phyloP scores from a whole-genome alignment of 2,888 invertebrate genomes.

The Synanthedon tipuliformis region DNA sequence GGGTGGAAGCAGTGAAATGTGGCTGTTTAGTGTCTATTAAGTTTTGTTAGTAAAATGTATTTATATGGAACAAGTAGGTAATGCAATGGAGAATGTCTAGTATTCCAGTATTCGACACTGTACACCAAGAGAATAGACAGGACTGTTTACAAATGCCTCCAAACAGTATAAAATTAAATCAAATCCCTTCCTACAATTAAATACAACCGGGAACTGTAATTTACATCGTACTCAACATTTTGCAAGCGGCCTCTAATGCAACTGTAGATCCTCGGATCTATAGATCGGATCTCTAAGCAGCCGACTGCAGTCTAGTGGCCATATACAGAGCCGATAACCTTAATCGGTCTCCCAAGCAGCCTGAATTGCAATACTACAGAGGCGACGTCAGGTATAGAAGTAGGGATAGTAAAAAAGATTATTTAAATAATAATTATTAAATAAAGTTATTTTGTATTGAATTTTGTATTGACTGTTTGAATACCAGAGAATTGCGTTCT shows the following conservation, averaged over 20 bases:
- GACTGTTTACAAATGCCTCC: no score
- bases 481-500: no score
- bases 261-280: slow-evolving; percentile 6
- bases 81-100: no score
- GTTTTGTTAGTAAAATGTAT: not conserved
- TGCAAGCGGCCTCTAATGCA: slow-evolving; percentile 2
- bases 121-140: no score
- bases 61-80: not conserved
- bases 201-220: not conserved
- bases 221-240: not conserved
- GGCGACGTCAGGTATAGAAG: not conserved
- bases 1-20: not conserved
- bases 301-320: slow-evolving; percentile 14
- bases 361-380: slow-evolving; percentile 7
- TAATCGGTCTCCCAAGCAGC: slow-evolving; percentile 16
- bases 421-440: not conserved
- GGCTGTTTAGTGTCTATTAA: not conserved
- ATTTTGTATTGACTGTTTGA: no score
- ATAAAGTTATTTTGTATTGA: not conserved
- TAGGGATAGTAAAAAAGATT: not conserved
- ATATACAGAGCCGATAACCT: slow-evolving; percentile 19
- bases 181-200: not conserved
- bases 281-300: slow-evolving; percentile 12
- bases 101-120: no score
- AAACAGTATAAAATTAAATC: no score